A percentile compares a stretch with the other conserved stretches of the same genome.
Conservation (phyloP, 1,140 invertebrate species). For the Choristoneura fumiferana region DNA sequence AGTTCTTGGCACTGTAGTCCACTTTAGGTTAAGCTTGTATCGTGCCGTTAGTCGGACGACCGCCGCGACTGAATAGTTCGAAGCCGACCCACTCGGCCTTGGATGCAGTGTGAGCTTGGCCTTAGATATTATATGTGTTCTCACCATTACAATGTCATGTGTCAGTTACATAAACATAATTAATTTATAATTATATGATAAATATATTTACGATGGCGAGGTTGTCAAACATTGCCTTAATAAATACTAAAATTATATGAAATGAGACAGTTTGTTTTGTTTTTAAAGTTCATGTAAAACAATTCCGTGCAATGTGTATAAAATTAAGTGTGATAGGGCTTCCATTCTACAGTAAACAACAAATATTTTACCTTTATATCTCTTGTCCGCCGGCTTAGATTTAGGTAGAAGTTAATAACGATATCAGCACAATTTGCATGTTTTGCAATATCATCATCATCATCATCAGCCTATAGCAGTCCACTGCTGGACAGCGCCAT, state of each 20-base stretch:
- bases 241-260: constrained; percentile 23
- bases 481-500: too few relatives aligned
- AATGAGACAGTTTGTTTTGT: constrained; percentile 43
- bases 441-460: too few relatives aligned
- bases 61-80: not conserved
- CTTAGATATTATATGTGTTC: constrained; percentile 30
- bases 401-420: too few relatives aligned
- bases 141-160: constrained; percentile 25
- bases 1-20: constrained; percentile 8
- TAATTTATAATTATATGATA: constrained; percentile 19
- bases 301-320: constrained; percentile 7
- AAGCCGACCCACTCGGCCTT: not conserved
- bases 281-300: constrained; percentile 8
- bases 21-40: constrained; percentile 1
- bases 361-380: too few relatives aligned
- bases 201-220: constrained; percentile 21
- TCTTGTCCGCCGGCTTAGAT: too few relatives aligned
- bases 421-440: too few relatives aligned
- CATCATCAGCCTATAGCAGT: too few relatives aligned
- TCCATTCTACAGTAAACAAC: not conserved
- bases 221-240: constrained; percentile 23
- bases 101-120: not conserved
- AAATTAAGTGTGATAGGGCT: constrained; percentile 29
- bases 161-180: constrained; percentile 9
- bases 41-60: constrained; percentile 2